phyloP scores from a whole-genome alignment of 1,140 invertebrate genomes.

The Rhopalosiphum padi region DNA sequence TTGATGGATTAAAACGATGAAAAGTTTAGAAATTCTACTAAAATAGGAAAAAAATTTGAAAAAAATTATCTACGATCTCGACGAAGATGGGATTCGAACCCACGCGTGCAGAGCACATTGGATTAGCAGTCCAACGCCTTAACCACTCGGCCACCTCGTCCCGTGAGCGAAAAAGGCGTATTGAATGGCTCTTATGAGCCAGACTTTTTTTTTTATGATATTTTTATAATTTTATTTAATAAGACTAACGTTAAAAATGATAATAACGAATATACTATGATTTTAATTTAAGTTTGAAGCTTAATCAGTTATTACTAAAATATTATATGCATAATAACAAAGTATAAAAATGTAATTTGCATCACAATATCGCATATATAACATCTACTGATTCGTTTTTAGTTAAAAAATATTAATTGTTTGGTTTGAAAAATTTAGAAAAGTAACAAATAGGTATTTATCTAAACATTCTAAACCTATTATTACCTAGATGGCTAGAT shows the following conservation, averaged over 20 bases:
- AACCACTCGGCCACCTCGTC: conserved; percentile 89
- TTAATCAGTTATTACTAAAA: neutral
- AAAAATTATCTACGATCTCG: conserved; percentile 62
- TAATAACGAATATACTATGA: neutral
- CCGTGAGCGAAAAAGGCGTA: conserved; percentile 50
- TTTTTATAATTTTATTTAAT: neutral
- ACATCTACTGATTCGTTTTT: neutral
- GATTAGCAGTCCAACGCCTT: conserved; percentile 87
- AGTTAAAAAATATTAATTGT: too few relatives aligned
- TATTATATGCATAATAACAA: neutral
- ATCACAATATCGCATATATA: too few relatives aligned
- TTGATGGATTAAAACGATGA: neutral
- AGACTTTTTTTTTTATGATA: neutral
- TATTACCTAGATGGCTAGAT: too few relatives aligned
- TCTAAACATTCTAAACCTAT: too few relatives aligned
- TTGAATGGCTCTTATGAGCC: neutral
- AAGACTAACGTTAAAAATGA: neutral
- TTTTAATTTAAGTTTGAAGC: neutral
- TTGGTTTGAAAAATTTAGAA: too few relatives aligned
- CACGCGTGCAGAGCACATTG: conserved; percentile 81
- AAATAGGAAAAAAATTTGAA: neutral
- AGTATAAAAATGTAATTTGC: neutral
- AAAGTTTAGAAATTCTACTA: neutral
- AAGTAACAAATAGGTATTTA: too few relatives aligned
- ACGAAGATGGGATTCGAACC: conserved; percentile 90